Conservation (phyloP, 2,888 invertebrate genomes). For the Ochropleura plecta region DNA sequence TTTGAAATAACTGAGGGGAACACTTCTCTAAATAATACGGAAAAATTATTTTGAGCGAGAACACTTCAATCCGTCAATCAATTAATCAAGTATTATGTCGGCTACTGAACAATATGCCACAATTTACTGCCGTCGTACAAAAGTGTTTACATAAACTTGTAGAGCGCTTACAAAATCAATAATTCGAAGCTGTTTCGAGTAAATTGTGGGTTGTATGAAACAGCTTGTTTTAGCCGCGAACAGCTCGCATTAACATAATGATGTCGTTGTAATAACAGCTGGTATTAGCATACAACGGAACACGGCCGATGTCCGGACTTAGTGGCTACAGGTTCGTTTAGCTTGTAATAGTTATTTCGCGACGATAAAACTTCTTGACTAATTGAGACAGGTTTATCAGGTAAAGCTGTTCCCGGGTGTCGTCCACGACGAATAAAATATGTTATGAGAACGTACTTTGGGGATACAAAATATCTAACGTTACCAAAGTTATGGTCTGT, state of each 20-base stretch:
- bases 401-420: not conserved
- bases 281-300: constrained; percentile 32
- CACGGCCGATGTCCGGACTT: not conserved
- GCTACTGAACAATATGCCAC: not conserved
- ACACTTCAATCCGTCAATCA: constrained; percentile 32
- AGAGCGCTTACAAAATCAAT: constrained; percentile 17
- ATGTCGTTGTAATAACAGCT: constrained; percentile 25
- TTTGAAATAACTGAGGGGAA: constrained; percentile 26
- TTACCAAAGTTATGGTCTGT: not conserved
- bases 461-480: not conserved
- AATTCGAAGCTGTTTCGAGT: constrained; percentile 5
- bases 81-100: not conserved
- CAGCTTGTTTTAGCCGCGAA: constrained; percentile 17
- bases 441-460: not conserved
- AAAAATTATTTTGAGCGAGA: not conserved
- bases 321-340: not conserved
- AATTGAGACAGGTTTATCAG: not conserved
- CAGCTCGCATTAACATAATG: constrained; percentile 33
- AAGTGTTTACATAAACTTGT: constrained; percentile 1
- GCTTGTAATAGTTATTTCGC: not conserved
- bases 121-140: not conserved
- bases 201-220: constrained; percentile 20
- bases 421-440: not conserved
- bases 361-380: not conserved
- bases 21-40: not conserved